Evolutionary conservation across 1,140 invertebrate species (phyloP).

Genomic region (Drosophila eugracilis): DNA sequence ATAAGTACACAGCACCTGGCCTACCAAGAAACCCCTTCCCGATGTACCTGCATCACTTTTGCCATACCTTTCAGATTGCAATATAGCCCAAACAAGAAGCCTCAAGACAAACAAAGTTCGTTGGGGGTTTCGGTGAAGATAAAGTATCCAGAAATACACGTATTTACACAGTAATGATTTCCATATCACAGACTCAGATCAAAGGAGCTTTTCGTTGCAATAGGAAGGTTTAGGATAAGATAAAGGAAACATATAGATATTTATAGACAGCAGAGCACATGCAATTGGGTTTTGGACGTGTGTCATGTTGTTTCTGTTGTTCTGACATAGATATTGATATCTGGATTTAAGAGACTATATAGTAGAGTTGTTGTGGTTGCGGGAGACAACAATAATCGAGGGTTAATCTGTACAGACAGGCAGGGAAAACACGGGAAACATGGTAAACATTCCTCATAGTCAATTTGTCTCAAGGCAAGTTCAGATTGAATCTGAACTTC

Average conservation of each 20-base stretch:
- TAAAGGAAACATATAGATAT: conserved; percentile 26
- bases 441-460: conserved; percentile 57
- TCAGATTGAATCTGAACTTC: conserved; percentile 54
- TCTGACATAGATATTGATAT: conserved; percentile 48
- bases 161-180: conserved; percentile 20
- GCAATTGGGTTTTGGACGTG: conserved; percentile 38
- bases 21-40: conserved; percentile 30
- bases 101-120: conserved; percentile 16
- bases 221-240: conserved; percentile 18
- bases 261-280: conserved; percentile 62
- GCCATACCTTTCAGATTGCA: conserved; percentile 26
- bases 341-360: conserved; percentile 41
- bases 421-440: conserved; percentile 30
- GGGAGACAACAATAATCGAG: conserved; percentile 63
- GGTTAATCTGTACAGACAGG: conserved; percentile 67
- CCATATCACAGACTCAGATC: conserved; percentile 38
- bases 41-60: conserved; percentile 41
- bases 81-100: conserved; percentile 30
- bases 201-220: conserved; percentile 52
- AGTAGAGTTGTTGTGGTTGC: conserved; percentile 60
- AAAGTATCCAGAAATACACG: conserved; percentile 15
- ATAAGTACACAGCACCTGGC: conserved; percentile 39
- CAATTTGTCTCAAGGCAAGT: conserved; percentile 59
- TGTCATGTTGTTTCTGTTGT: conserved; percentile 60
- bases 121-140: conserved; percentile 4